A percentile compares a stretch with the other conserved stretches of the same genome.
These are phyloP conservation scores for Leucosticte australis DNA, from an alignment of 2,113 vertebrate species.

Conservation along the genomic window DNA sequence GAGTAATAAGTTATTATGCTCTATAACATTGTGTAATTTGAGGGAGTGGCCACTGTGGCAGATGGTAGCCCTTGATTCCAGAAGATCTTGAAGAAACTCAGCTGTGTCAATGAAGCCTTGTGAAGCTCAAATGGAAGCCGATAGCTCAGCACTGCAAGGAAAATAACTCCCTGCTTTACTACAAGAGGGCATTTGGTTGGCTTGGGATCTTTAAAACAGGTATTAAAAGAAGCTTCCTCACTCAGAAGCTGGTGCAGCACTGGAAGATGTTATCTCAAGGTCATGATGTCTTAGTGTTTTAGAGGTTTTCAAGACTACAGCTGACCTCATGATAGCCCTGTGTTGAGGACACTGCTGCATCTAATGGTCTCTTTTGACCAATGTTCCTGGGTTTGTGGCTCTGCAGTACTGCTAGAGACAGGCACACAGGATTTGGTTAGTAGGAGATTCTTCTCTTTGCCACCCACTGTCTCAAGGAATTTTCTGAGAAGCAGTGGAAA, in stretches of 20 bases:
- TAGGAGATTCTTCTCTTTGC: background rate
- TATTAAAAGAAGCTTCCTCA: background rate
- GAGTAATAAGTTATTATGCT: background rate
- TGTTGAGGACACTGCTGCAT: background rate
- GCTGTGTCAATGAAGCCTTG: background rate
- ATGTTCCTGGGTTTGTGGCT: background rate
- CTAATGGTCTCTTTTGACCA: background rate
- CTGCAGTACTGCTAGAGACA: background rate
- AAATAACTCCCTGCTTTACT: background rate
- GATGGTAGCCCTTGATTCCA: background rate
- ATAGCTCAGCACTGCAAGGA: background rate
- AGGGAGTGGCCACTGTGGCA: background rate
- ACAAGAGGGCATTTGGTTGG: background rate
- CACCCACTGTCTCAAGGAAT: background rate
- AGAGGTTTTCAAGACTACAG: background rate
- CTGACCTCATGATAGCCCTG: fast-evolving
- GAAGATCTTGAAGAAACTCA: background rate
- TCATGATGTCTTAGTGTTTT: background rate
- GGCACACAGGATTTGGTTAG: background rate
- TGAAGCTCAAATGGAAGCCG: background rate
- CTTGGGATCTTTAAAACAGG: background rate
- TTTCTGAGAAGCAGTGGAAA: background rate
- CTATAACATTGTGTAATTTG: background rate
- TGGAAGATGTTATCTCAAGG: background rate
- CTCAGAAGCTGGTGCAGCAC: background rate